A percentile compares a stretch with the other conserved stretches of the same genome.
Conservation (phyloP, 2,888 invertebrate genomes). For the Uloborus plumipes region DNA sequence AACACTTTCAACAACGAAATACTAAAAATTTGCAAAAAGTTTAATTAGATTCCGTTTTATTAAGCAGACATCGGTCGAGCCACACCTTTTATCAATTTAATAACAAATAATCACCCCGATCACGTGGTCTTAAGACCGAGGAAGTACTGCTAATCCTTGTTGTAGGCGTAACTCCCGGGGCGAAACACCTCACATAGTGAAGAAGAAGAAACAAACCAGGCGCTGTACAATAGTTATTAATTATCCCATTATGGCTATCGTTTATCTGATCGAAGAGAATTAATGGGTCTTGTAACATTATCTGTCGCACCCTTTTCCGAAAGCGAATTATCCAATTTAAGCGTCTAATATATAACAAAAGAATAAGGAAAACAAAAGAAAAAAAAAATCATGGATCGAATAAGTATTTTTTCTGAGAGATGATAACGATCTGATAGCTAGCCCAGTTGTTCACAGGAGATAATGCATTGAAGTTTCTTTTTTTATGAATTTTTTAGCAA, state of each 20-base stretch:
- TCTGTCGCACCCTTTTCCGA: conserved; percentile 44
- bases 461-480: conserved; percentile 19
- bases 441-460: conserved; percentile 21
- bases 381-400: conserved; percentile 5
- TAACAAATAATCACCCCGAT: too few relatives aligned
- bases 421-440: conserved; percentile 43
- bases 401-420: conserved; percentile 16
- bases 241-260: conserved; percentile 47
- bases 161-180: not conserved
- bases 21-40: too few relatives aligned
- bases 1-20: too few relatives aligned
- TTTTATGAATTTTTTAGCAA: not conserved
- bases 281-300: conserved; percentile 42
- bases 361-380: conserved; percentile 5
- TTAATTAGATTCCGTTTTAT: too few relatives aligned
- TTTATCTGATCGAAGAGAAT: conserved; percentile 48
- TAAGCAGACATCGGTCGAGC: too few relatives aligned
- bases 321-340: conserved; percentile 46
- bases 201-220: conserved; percentile 17
- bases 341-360: conserved; percentile 39
- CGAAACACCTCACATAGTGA: not conserved
- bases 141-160: not conserved
- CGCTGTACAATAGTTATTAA: conserved; percentile 37
- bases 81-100: too few relatives aligned
- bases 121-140: too few relatives aligned